Base-by-base conservation (phyloP, 2,113 vertebrate genomes). In the Formicarius rufipectus region DNA sequence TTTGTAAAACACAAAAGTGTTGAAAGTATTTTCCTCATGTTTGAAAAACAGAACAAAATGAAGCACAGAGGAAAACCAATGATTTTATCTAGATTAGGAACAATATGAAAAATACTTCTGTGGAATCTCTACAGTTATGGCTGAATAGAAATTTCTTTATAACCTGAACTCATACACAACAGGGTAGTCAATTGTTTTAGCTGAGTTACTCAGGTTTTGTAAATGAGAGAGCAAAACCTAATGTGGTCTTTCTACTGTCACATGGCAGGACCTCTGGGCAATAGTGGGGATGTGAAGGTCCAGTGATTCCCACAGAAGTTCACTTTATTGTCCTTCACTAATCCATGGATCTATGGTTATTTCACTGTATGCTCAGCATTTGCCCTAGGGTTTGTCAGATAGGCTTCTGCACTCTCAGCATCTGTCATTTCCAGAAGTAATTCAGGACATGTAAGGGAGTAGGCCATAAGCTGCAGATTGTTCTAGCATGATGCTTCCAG, bases 121-220 rank as follows among this genome's bases (percentile, higher is more conserved):
- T 85, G 62, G 33, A 22, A 69, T 87, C 64, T 77, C 50, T 72
- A 69, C 81, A 72, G 55, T 60, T 35, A 60, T 52, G 89, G 52
- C 53, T 72, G 78, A 90, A 90, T 80, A 68, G 75, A 90, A 94
- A 80, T 77, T 92, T 83, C 90, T 90, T 88, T 88, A 69, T 88
- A 80, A 94, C 85, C 83, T 90, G 67, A 80, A 77, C 75, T 92
- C 2, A 1, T 71, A 91, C 60, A 84, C 49, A 93, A 44, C 81
- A n/a, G 78, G 35, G 52, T 24, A 87, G 55, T 59, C 37, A 18
- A 50, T 42, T 21, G 60, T 82, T 95, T 94, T 78, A 84, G 89
- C 75, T 87, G 84, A 74, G 69, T 84, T 87, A 28, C 84, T 95
- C 68, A 49, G 84, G 76, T 89, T 95, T 89, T 94, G 80, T 91